phyloP scores from a whole-genome alignment of 1,140 invertebrate genomes.

The Harlomillsia oculata region DNA sequence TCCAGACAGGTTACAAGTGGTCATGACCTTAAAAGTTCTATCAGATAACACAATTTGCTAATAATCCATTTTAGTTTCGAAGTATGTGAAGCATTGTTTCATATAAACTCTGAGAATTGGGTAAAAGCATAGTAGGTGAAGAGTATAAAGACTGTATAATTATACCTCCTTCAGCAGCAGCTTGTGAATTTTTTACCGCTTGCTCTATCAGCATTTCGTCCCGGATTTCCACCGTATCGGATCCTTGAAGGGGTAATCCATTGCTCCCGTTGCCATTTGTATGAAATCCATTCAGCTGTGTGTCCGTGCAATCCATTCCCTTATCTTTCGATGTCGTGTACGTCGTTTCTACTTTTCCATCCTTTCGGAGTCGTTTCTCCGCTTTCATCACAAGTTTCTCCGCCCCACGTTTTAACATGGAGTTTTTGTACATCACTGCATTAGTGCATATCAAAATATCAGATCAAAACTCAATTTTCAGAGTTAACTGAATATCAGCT shows the following conservation, averaged over 20 bases:
- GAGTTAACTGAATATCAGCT: not conserved
- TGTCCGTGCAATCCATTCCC: not conserved
- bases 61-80: too few species aligned
- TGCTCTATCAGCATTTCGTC: conserved; percentile 12
- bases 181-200: conserved; percentile 11
- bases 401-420: conserved; percentile 18
- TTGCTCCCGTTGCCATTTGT: conserved; percentile 7
- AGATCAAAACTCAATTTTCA: conserved; percentile 15
- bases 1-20: too few species aligned
- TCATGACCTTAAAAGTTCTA: too few species aligned
- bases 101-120: too few species aligned
- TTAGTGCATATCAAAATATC: too few species aligned
- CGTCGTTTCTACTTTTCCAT: conserved; percentile 11
- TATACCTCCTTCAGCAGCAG: conserved; percentile 18
- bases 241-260: not conserved
- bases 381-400: conserved; percentile 24
- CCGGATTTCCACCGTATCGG: not conserved
- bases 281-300: conserved; percentile 10
- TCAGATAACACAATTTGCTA: too few species aligned
- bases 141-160: conserved; percentile 1
- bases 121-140: not conserved
- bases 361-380: conserved; percentile 1
- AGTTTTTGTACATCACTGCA: conserved; percentile 36
- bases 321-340: conserved; percentile 11
- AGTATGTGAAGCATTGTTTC: too few species aligned